A percentile compares a stretch with the other conserved stretches of the same genome.
phyloP scores from a whole-genome alignment of 2,797 vertebrate species.

The Arnoldichthys spilopterus region DNA sequence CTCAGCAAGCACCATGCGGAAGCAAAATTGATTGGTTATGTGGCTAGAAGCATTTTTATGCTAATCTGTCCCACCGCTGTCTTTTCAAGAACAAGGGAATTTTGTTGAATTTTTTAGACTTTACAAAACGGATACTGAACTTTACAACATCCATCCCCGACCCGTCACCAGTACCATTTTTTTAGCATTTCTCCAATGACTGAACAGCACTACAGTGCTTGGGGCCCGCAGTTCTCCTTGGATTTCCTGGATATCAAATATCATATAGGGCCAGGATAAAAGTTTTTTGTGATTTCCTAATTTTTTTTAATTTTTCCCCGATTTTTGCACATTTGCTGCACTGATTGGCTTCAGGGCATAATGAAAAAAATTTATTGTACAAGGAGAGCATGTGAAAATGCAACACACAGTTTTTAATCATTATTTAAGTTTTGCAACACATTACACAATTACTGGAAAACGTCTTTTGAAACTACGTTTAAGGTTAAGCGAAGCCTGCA shows the following conservation, averaged over 20 bases:
- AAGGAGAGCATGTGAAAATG: too few relatives aligned
- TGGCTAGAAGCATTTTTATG: slow-evolving; percentile 36
- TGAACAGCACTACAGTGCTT: neutral
- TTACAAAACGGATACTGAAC: neutral
- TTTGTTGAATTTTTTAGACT: neutral
- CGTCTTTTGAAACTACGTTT: too few relatives aligned
- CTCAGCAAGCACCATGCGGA: slow-evolving; percentile 28
- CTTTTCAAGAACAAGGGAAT: neutral
- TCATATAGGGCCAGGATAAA: neutral
- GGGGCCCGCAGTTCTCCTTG: neutral
- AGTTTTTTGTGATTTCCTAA: too few relatives aligned
- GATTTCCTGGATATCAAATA: slow-evolving; percentile 14
- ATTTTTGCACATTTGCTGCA: too few relatives aligned
- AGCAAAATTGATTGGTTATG: slow-evolving; percentile 38
- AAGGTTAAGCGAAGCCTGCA: too few relatives aligned
- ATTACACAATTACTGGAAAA: too few relatives aligned
- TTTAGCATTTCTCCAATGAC: neutral
- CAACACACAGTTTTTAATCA: too few relatives aligned
- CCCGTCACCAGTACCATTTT: neutral
- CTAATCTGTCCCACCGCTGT: slow-evolving; percentile 3
- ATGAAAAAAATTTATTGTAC: too few relatives aligned
- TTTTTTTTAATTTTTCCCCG: too few relatives aligned
- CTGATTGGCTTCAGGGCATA: too few relatives aligned
- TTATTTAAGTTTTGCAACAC: too few relatives aligned
- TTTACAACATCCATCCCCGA: slow-evolving; percentile 2